Evolutionary conservation across 2,797 vertebrate genomes (phyloP), one percentile per base, ranked within the genome.

Genomic region (Megaceryle alcyon): DNA sequence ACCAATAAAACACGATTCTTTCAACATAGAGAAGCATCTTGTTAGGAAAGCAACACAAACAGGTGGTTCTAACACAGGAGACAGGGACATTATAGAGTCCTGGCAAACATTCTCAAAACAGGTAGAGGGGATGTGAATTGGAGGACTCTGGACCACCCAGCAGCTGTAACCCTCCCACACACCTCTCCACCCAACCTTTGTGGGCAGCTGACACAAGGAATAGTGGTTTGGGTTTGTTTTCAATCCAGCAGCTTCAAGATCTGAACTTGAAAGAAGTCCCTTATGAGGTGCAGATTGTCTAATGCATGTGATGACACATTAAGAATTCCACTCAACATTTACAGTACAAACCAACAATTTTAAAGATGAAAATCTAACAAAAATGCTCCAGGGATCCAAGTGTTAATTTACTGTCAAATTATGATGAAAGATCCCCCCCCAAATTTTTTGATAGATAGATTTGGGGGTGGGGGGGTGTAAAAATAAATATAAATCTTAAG

Each of bases 1-100:
- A 31, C 51, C 78, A 63, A 21, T 35, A 51, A 84, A 37, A 51
- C 3, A 3, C 2, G 37, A 57, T 33, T 88, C 49, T 81, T 80
- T 35, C 64, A 76, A 33, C 49, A 68, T 1, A 26, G 0, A 54
- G 12, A 44, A 91, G 33, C 63, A 43, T 6, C 68, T 76, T 17
- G 11, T 46, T 82, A 91, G 51, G 53, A 56, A 63, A 60, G 33
- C 26, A 53, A 28, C 9, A n/a, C 10, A 57, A 64, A n/a, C 39
- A 44, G 25, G 19, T 48, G 12, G 3, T 12, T 53, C 6, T 2
- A 29, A 61, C 22, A 33, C 0, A 13, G 0, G 1, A 60, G 18
- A 35, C 0, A 2, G n/a, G 29, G 66, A 63, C 22, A 35, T 7
- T 0, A 15, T 4, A 21, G 41, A 57, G 20, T 18, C 70, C 46